A percentile compares a stretch with the other conserved stretches of the same genome.
phyloP scores from a whole-genome alignment of 2,888 invertebrate species.

The Silvanus unidentatus region DNA sequence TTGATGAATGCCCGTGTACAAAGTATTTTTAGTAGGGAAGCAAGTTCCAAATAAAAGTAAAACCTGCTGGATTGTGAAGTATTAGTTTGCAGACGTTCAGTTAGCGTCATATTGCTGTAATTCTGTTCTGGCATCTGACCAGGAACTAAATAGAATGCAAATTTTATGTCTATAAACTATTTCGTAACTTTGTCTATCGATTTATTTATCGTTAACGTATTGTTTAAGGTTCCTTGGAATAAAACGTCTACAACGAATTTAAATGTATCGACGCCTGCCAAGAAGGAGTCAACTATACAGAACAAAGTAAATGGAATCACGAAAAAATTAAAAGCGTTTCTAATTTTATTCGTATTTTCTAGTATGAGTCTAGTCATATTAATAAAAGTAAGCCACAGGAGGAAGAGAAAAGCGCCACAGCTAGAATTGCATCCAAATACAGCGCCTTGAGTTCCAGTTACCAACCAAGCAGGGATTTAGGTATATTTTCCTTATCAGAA shows the following conservation, averaged over 20 bases:
- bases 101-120: background rate
- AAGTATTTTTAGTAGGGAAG: conserved; percentile 1
- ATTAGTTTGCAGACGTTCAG: no score
- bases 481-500: conserved; percentile 20
- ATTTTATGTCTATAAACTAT: no score
- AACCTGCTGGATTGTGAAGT: no score
- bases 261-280: conserved; percentile 10
- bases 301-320: conserved; percentile 16
- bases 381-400: conserved; percentile 32
- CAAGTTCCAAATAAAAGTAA: no score
- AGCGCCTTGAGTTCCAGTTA: conserved; percentile 32
- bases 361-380: conserved; percentile 37
- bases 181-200: no score
- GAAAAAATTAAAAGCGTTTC: conserved; percentile 1
- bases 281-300: conserved; percentile 19
- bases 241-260: conserved; percentile 18
- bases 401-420: conserved; percentile 31
- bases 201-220: no score
- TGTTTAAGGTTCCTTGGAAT: conserved; percentile 22
- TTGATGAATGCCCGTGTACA: conserved; percentile 9
- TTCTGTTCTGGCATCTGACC: conserved; percentile 12
- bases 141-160: conserved; percentile 14
- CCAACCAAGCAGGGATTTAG: conserved; percentile 5
- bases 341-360: conserved; percentile 14
- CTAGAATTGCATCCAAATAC: conserved; percentile 35